Evolutionary conservation across 2,113 vertebrate genomes (phyloP), one percentile per base, ranked within the genome.

Genomic region (Balaenoptera acutorostrata): DNA sequence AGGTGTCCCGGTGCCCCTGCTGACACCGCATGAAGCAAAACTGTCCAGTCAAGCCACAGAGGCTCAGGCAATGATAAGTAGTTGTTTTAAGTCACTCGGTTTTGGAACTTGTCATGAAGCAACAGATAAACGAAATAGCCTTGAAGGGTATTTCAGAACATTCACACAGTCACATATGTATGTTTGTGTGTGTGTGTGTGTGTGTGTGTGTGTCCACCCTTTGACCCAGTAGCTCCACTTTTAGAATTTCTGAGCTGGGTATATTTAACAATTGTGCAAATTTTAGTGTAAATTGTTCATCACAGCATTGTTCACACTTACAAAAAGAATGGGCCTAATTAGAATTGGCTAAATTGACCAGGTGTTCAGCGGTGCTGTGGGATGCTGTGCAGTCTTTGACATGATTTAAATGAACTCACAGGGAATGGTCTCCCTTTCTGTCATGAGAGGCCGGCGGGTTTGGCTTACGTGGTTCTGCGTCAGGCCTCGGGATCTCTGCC

Each of bases 401-500:
- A 33, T 39, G n/a, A 49, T 41, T 55, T 31, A 17, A 75, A 25
- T 23, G 61, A 41, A 29, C 23, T 41, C 85, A 55, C 39, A 75
- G 61, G 25, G 18, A 20, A 78, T 20, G 82, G 36, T 84, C 21
- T 77, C 63, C 92, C 90, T 55, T 78, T 90, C 18, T 15, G 29
- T 33, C 72, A 7, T 23, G n/a, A 74, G 82, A 64, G 69, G 41
- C 21, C 52, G 82, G 63, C 57, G 0, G 29, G 55, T 80, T 59
- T 46, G 39, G 49, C 68, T 71, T 29, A 46, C 46, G 84, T 23
- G 41, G 23, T 10, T 84, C 17, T 33, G 96, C 41, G 5, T 10
- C 57, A 14, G 52, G 33, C 49, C 36, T 91, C 77, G 89, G 63
- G 89, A 87, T 44, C n/a, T 59, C 27, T 89, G 31, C 49, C 27